phyloP scores from a whole-genome alignment of 2,888 invertebrate genomes.

The Mythimna lalbum region DNA sequence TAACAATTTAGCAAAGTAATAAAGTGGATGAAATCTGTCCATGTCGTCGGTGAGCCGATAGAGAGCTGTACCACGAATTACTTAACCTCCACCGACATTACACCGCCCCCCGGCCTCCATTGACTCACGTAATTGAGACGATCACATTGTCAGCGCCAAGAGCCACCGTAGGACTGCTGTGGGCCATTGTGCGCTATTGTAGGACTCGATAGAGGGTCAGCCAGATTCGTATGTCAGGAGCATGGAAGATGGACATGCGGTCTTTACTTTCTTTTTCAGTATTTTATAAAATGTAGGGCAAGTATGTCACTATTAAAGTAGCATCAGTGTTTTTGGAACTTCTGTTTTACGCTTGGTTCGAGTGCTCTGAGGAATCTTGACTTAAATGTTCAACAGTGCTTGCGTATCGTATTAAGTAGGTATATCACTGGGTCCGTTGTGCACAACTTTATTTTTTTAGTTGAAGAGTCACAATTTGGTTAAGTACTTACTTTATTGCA shows the following conservation, averaged over 20 bases:
- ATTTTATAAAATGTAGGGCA: no score
- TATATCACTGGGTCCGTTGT: no score
- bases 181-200: constrained; percentile 20
- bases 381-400: neutral
- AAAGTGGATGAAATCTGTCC: constrained; percentile 41
- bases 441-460: no score
- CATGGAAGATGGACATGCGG: neutral
- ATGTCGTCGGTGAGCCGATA: constrained; percentile 4
- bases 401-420: neutral
- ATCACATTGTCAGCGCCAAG: constrained; percentile 42
- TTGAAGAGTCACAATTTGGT: no score
- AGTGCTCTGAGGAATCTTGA: neutral
- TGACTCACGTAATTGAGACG: constrained; percentile 67
- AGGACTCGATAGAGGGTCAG: neutral
- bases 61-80: constrained; percentile 17
- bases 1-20: constrained; percentile 46
- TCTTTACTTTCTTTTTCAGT: no score
- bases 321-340: no score
- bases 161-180: neutral
- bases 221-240: neutral
- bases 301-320: no score
- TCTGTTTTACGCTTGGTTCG: neutral
- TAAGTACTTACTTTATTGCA: no score
- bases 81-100: constrained; percentile 36
- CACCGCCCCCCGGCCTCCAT: constrained; percentile 23